Conservation (phyloP, 2,113 vertebrate species). For the Amphiprion ocellaris region DNA sequence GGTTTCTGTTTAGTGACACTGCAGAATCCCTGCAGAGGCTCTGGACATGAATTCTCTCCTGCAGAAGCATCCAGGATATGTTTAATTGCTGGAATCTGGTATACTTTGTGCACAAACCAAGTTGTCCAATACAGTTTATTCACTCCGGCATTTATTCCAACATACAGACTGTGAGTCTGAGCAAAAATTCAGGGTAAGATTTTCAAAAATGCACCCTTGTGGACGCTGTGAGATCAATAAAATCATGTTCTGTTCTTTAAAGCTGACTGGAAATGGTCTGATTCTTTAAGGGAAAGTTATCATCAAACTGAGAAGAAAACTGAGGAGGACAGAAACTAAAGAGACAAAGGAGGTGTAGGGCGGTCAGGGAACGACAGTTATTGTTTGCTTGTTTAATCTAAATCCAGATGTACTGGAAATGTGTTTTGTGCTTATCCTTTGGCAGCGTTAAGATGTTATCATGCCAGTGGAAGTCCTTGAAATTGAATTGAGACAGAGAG, state of each 20-base stretch:
- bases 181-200: no score
- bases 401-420: constrained; percentile 28
- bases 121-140: neutral
- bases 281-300: neutral
- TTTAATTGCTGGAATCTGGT: no score
- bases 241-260: no score
- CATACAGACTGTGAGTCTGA: neutral
- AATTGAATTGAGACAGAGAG: constrained; percentile 13
- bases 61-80: neutral
- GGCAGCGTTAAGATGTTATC: constrained; percentile 11
- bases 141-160: neutral
- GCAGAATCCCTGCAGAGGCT: neutral
- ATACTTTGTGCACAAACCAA: no score
- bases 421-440: constrained; percentile 19
- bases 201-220: no score
- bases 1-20: neutral
- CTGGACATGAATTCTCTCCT: neutral
- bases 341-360: neutral
- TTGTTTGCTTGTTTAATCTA: constrained; percentile 41
- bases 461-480: constrained; percentile 8
- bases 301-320: neutral
- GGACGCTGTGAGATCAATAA: no score
- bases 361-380: neutral
- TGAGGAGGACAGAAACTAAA: neutral
- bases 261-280: neutral